Percentiles rank a stretch among this genome's conserved stretches.
phyloP scores from a whole-genome alignment of 2,113 vertebrate species.

The Ctenomys sociabilis region DNA sequence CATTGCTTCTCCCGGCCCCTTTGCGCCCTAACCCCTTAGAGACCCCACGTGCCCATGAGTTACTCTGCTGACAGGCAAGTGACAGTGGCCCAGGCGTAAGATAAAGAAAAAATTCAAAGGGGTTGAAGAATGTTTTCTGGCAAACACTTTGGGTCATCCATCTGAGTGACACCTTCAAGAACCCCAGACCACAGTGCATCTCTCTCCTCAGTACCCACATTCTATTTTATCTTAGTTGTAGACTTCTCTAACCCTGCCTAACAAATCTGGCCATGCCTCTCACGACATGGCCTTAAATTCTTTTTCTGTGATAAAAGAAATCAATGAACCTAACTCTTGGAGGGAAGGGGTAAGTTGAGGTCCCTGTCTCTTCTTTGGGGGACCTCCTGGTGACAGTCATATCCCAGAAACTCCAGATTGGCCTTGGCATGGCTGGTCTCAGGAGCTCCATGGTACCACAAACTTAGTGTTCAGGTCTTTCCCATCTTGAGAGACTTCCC shows the following conservation, averaged over 20 bases:
- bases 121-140: neutral
- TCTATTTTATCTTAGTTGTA: neutral
- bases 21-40: neutral
- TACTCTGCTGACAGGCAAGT: neutral
- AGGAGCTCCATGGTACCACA: neutral
- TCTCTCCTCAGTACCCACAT: neutral
- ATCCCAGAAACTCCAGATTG: neutral
- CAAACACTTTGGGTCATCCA: neutral
- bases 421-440: too few species aligned
- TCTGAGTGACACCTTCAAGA: neutral
- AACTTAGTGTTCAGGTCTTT: too few species aligned
- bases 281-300: neutral
- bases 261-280: neutral
- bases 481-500: neutral
- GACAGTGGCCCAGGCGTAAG: neutral
- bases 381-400: neutral
- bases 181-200: neutral
- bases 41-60: neutral
- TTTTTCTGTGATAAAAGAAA: neutral
- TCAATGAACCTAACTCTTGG: neutral
- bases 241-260: neutral
- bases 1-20: neutral
- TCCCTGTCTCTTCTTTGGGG: neutral
- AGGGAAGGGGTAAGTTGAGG: neutral
- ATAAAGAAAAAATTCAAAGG: neutral